These are phyloP conservation scores for Struthidea cinerea DNA, from an alignment of 2,113 vertebrate species.

Conservation along the genomic window DNA sequence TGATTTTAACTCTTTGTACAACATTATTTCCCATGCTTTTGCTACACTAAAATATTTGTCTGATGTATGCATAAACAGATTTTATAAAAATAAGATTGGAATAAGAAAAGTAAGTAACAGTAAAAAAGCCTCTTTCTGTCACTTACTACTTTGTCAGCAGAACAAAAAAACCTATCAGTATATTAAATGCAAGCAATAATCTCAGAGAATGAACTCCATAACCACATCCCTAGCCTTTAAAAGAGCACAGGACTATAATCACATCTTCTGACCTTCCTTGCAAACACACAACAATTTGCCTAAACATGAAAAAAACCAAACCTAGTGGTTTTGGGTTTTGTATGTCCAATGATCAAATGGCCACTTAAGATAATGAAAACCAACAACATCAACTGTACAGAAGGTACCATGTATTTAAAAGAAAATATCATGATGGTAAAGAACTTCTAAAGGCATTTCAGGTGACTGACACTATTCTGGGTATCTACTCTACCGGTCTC, in stretches of 20 bases:
- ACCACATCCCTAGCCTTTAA: not conserved
- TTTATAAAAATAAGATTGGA: not conserved
- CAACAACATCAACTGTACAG: not conserved
- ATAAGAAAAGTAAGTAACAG: not conserved
- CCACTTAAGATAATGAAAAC: not conserved
- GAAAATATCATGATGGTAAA: not conserved
- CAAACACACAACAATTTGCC: not conserved
- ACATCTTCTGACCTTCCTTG: not conserved
- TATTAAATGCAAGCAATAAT: not conserved
- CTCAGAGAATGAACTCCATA: not conserved
- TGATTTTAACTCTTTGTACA: not conserved
- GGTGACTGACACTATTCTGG: not conserved
- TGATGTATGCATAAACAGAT: not conserved
- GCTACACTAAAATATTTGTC: not conserved
- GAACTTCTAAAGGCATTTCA: not conserved
- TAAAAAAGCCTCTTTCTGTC: not conserved
- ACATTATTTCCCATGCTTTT: not conserved
- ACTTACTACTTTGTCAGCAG: not conserved
- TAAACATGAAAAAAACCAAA: not conserved
- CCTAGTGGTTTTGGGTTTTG: not conserved
- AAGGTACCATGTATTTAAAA: not conserved
- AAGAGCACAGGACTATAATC: not conserved
- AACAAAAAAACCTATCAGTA: not conserved
- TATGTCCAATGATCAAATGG: not conserved
- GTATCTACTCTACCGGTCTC: not conserved